phyloP scores from a whole-genome alignment of 2,888 invertebrate species.

The Unio pictorum region DNA sequence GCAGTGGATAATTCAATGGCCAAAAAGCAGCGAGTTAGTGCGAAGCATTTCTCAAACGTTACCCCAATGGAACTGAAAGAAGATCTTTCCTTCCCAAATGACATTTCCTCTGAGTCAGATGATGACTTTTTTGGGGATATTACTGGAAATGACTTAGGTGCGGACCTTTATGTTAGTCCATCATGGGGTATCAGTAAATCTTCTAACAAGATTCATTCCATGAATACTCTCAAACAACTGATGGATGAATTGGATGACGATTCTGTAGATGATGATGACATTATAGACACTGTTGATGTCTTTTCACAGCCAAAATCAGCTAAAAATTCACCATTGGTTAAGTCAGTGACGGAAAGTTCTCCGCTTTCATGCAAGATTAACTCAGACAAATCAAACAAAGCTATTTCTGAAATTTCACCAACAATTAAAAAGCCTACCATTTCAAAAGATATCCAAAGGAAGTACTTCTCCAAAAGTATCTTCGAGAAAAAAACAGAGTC shows the following conservation, averaged over 20 bases:
- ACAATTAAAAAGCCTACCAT: constrained; percentile 3
- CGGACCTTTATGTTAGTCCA: too few relatives aligned
- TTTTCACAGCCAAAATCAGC: constrained; percentile 16
- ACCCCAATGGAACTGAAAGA: constrained; percentile 25
- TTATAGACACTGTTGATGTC: constrained; percentile 20
- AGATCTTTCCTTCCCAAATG: constrained; percentile 23
- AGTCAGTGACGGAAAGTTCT: too few relatives aligned
- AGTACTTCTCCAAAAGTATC: constrained; percentile 4
- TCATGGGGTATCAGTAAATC: constrained; percentile 18
- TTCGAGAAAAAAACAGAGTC: background rate
- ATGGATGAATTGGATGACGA: constrained; percentile 29
- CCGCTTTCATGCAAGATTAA: too few relatives aligned
- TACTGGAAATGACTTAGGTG: too few relatives aligned
- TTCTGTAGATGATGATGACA: constrained; percentile 19
- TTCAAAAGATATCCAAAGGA: constrained; percentile 8
- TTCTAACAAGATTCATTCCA: constrained; percentile 17
- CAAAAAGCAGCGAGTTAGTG: too few relatives aligned
- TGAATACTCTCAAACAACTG: constrained; percentile 25
- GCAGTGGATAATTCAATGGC: too few relatives aligned
- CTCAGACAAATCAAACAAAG: too few relatives aligned
- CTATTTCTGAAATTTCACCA: constrained; percentile 13
- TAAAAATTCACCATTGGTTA: too few relatives aligned
- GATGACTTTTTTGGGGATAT: too few relatives aligned
- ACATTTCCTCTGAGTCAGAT: too few relatives aligned
- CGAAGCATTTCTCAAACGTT: constrained; percentile 19